Conservation (phyloP, 2,888 invertebrate genomes). For the Noctua pronuba region DNA sequence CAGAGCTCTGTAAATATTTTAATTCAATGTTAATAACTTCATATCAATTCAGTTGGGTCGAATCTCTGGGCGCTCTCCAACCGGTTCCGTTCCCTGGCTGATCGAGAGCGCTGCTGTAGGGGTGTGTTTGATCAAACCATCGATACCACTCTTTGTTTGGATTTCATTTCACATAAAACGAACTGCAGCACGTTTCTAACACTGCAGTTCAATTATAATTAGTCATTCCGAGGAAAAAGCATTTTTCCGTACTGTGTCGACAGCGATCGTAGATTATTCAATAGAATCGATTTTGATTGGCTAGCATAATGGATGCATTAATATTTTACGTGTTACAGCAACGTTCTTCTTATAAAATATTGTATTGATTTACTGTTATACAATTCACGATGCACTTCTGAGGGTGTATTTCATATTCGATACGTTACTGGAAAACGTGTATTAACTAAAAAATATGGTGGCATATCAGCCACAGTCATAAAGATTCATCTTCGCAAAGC, state of each 20-base stretch:
- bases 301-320: conserved; percentile 72
- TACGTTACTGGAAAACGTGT: conserved; percentile 4
- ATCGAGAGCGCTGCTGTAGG: conserved; percentile 67
- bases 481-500: conserved; percentile 40
- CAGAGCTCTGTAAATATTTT: conserved; percentile 83
- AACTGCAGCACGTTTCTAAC: conserved; percentile 63
- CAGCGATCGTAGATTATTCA: conserved; percentile 73
- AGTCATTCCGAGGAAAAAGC: conserved; percentile 62
- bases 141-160: conserved; percentile 75
- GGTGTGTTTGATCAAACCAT: conserved; percentile 78
- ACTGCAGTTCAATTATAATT: conserved; percentile 50
- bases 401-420: neutral
- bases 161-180: conserved; percentile 75
- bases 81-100: conserved; percentile 77
- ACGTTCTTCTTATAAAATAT: conserved; percentile 70
- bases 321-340: conserved; percentile 72
- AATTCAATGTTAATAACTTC: conserved; percentile 86
- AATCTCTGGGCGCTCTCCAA: conserved; percentile 69
- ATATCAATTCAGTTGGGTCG: conserved; percentile 76
- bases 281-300: conserved; percentile 74
- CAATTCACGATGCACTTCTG: conserved; percentile 42
- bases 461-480: conserved; percentile 19
- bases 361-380: conserved; percentile 68
- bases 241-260: conserved; percentile 61
- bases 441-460: neutral